A percentile compares a stretch with the other conserved stretches of the same genome.
phyloP scores from a whole-genome alignment of 2,113 vertebrate genomes.

The Bubo bubo region DNA sequence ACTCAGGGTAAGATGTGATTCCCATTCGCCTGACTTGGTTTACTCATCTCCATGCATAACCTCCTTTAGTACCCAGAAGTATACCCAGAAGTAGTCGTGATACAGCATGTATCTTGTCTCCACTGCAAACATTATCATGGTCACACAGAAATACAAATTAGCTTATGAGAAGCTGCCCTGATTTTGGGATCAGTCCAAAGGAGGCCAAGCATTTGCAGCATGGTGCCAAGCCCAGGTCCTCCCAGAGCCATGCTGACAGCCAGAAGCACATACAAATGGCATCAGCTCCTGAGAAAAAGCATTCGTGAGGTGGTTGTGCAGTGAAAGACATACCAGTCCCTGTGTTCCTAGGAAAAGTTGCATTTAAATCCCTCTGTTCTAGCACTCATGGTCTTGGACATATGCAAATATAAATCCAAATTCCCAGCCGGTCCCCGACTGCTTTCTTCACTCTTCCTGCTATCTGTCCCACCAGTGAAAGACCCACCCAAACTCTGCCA shows the following conservation, averaged over 20 bases:
- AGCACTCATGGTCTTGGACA: not conserved
- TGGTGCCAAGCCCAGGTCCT: rapidly evolving
- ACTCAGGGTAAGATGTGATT: not conserved
- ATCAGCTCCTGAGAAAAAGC: not conserved
- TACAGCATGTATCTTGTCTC: not conserved
- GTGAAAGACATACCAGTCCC: not conserved
- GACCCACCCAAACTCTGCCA: not conserved
- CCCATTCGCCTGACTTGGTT: not conserved
- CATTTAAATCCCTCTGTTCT: not conserved
- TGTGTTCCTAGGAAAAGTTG: not conserved
- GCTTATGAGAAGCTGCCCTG: not conserved
- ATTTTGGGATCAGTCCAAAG: not conserved
- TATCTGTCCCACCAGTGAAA: not conserved
- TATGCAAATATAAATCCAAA: not conserved
- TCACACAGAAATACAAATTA: not conserved
- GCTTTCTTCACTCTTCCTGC: not conserved
- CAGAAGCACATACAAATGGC: not conserved
- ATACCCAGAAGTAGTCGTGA: not conserved
- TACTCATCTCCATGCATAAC: not conserved
- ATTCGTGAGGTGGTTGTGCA: not conserved
- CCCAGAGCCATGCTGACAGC: not conserved
- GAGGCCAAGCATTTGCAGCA: not conserved
- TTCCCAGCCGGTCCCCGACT: not conserved
- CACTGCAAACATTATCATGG: not conserved
- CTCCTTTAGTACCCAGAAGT: not conserved